These are phyloP conservation scores for Pachymerium ferrugineum DNA, from an alignment of 2,888 invertebrate genomes.

Conservation along the genomic window DNA sequence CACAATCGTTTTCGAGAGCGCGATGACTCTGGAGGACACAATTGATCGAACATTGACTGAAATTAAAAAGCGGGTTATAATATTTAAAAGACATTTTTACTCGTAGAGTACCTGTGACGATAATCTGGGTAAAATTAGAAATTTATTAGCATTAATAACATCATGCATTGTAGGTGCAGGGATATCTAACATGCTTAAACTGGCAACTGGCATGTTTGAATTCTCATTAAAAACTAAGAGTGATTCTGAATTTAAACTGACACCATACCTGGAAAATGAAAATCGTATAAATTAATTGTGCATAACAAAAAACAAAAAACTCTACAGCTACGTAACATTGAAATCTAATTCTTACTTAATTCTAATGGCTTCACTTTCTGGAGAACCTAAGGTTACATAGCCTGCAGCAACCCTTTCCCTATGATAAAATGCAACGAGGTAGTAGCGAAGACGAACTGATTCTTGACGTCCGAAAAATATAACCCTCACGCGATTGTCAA, in stretches of 20 bases:
- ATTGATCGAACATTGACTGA: conserved; percentile 65
- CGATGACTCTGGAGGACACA: conserved; percentile 85
- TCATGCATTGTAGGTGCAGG: conserved; percentile 80
- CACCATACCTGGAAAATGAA: conserved; percentile 57
- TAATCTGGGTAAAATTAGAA: conserved; percentile 76
- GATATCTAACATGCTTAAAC: conserved; percentile 83
- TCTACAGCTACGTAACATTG: not conserved
- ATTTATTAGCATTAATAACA: conserved; percentile 81
- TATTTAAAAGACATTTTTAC: not conserved
- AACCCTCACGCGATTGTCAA: conserved; percentile 84
- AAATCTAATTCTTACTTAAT: not conserved
- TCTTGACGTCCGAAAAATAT: conserved; percentile 66
- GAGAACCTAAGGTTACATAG: conserved; percentile 60
- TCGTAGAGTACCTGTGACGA: conserved; percentile 71
- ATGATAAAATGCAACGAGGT: conserved; percentile 81
- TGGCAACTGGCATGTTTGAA: conserved; percentile 71
- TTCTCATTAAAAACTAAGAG: conserved; percentile 83
- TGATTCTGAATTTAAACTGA: conserved; percentile 67
- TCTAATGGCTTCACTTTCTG: conserved; percentile 60
- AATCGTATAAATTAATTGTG: not conserved
- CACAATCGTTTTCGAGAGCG: conserved; percentile 67
- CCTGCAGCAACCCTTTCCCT: conserved; percentile 80
- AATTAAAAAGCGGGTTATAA: conserved; percentile 36
- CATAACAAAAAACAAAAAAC: not conserved
- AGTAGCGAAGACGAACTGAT: conserved; percentile 73